Evolutionary conservation across 2,797 vertebrate genomes (phyloP).

Genomic region (Trachops cirrhosus): DNA sequence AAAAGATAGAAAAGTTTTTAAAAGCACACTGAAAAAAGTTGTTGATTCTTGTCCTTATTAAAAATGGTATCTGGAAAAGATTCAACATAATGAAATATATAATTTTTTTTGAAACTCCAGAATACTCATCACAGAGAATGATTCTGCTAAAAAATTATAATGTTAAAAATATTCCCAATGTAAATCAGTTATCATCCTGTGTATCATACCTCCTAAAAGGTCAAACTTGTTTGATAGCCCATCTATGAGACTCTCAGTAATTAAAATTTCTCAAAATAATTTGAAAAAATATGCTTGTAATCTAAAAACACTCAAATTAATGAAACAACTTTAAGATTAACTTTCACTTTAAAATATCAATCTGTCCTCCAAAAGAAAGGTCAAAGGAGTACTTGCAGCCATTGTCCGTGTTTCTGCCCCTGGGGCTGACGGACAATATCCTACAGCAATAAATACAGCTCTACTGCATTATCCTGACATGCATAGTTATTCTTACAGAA

Average conservation of each 20-base stretch:
- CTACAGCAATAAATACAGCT: neutral
- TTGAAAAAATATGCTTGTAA: neutral
- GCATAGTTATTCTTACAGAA: neutral
- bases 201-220: slow-evolving; percentile 1
- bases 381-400: neutral
- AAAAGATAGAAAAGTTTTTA: neutral
- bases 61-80: neutral
- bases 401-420: neutral
- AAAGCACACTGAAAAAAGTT: neutral
- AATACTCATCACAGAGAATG: neutral
- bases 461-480: neutral
- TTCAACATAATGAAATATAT: neutral
- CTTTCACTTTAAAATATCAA: neutral
- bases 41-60: neutral
- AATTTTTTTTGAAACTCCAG: neutral
- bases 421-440: neutral
- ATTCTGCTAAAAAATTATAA: neutral
- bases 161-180: slow-evolving; percentile 2
- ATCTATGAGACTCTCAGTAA: neutral
- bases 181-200: neutral
- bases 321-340: neutral
- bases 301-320: neutral
- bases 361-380: neutral
- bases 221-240: neutral
- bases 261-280: slow-evolving; percentile 17